phyloP scores from a whole-genome alignment of 2,113 vertebrate genomes.

The Psettodes erumei region DNA sequence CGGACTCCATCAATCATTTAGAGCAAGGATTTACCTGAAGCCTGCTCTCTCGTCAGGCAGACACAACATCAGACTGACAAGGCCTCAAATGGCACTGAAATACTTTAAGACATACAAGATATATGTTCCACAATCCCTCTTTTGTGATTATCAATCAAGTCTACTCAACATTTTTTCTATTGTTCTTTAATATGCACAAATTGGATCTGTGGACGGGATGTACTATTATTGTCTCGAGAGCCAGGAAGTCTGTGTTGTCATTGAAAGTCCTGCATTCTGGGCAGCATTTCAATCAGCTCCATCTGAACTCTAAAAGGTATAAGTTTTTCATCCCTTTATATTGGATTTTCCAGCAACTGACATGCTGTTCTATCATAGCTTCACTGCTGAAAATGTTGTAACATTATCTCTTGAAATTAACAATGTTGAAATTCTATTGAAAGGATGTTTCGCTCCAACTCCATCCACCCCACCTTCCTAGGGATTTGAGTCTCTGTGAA shows the following conservation, averaged over 20 bases:
- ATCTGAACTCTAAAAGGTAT: slow-evolving; percentile 26
- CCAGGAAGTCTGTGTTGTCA: slow-evolving; percentile 12
- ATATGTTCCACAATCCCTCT: slow-evolving; percentile 27
- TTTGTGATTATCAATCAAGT: slow-evolving; percentile 23
- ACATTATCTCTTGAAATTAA: neutral
- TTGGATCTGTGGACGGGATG: slow-evolving; percentile 4
- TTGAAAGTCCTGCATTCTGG: slow-evolving; percentile 29
- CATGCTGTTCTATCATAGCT: neutral
- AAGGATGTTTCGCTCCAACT: slow-evolving; percentile 29
- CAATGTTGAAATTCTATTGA: neutral
- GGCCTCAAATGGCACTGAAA: slow-evolving; percentile 46
- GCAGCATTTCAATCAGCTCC: neutral
- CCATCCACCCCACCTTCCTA: neutral
- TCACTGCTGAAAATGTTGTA: neutral
- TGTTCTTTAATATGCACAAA: slow-evolving; percentile 7
- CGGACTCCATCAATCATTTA: slow-evolving; percentile 72
- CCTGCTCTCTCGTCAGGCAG: slow-evolving; percentile 54
- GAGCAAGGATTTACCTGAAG: slow-evolving; percentile 62
- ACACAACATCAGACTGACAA: slow-evolving; percentile 50
- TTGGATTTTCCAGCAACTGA: neutral
- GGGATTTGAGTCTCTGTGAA: neutral
- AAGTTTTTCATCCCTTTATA: slow-evolving; percentile 17
- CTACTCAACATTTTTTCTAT: slow-evolving; percentile 14
- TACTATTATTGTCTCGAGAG: neutral
- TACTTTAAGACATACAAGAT: slow-evolving; percentile 49